phyloP scores from a whole-genome alignment of 2,888 invertebrate species.

The Cerceris rybyensis region DNA sequence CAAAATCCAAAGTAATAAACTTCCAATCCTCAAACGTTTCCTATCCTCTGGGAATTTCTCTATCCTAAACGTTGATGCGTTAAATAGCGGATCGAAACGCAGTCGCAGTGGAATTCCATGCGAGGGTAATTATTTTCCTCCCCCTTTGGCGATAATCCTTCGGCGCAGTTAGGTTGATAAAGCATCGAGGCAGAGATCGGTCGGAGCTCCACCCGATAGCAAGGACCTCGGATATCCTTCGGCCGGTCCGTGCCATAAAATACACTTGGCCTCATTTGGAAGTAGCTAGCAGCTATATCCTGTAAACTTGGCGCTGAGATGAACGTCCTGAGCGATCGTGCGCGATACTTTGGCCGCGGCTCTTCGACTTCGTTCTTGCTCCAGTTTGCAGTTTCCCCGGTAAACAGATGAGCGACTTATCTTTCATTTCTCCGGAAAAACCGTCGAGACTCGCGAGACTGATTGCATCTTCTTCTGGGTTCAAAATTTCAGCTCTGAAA shows the following conservation, averaged over 20 bases:
- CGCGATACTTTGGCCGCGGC: conserved; percentile 7
- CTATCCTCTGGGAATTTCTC: too few relatives aligned
- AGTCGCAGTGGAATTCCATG: too few relatives aligned
- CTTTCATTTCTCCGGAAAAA: too few relatives aligned
- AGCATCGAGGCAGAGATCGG: not conserved
- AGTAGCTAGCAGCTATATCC: conserved; percentile 21
- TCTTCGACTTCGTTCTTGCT: not conserved
- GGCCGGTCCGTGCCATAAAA: conserved; percentile 14
- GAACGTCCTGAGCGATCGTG: conserved; percentile 12
- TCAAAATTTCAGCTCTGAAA: too few relatives aligned
- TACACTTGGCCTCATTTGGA: conserved; percentile 46
- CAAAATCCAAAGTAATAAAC: too few relatives aligned
- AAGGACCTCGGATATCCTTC: conserved; percentile 1
- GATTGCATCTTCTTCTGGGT: too few relatives aligned
- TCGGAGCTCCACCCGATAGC: not conserved
- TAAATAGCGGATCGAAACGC: too few relatives aligned
- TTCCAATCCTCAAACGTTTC: too few relatives aligned
- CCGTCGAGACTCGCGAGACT: too few relatives aligned
- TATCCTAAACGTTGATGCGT: too few relatives aligned
- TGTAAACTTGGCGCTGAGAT: conserved; percentile 17
- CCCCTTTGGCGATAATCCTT: not conserved
- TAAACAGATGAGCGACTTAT: not conserved
- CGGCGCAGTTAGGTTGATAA: not conserved
- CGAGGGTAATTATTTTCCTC: too few relatives aligned
- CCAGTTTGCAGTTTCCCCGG: not conserved